A percentile compares a stretch with the other conserved stretches of the same genome.
Conservation (phyloP, 2,888 invertebrate genomes). For the Aleiodes leptofemur region DNA sequence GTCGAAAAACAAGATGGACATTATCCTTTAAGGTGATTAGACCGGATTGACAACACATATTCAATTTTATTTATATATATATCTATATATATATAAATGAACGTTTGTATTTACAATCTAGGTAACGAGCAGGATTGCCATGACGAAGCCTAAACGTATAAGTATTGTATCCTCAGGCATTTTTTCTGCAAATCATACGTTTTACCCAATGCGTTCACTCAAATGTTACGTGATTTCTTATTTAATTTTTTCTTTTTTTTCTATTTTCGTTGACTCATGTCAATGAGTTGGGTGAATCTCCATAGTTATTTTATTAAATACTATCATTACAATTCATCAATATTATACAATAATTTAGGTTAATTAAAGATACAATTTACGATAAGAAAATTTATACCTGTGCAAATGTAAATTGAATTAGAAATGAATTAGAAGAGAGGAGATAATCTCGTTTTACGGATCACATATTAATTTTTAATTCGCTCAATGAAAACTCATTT, state of each 20-base stretch:
- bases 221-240: slow-evolving; percentile 51
- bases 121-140: slow-evolving; percentile 48
- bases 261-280: slow-evolving; percentile 18
- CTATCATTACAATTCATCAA: no score
- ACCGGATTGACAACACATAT: slow-evolving; percentile 17
- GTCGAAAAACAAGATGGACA: slow-evolving; percentile 6
- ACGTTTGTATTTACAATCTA: slow-evolving; percentile 38
- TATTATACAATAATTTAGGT: no score
- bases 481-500: no score
- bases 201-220: slow-evolving; percentile 44
- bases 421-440: no score
- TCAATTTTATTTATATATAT: slow-evolving; percentile 39
- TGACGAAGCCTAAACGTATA: slow-evolving; percentile 35
- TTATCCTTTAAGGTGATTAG: slow-evolving; percentile 36
- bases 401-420: no score
- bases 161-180: slow-evolving; percentile 36
- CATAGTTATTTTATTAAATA: background rate
- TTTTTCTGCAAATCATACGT: slow-evolving; percentile 37
- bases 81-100: slow-evolving; percentile 18
- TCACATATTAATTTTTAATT: no score
- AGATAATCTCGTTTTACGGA: no score
- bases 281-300: background rate
- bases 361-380: no score
- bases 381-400: no score
- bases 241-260: background rate